A percentile compares a stretch with the other conserved stretches of the same genome.
These are phyloP conservation scores for Diachasmimorpha longicaudata DNA, from an alignment of 1,140 invertebrate genomes.

Conservation along the genomic window DNA sequence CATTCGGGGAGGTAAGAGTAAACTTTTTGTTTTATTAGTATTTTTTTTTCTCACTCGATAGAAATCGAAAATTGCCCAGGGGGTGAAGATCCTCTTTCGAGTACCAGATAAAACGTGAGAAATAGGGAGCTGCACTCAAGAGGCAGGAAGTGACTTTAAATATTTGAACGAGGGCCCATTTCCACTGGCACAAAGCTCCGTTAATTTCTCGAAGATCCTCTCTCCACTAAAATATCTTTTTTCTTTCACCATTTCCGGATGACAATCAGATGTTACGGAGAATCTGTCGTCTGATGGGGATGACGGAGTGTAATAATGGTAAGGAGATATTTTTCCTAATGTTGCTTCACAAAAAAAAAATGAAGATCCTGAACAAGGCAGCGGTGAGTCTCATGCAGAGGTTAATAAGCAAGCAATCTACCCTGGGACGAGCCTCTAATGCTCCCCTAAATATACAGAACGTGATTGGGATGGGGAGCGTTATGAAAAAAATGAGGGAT, in stretches of 20 bases:
- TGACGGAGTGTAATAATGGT: not conserved
- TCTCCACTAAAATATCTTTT: not conserved
- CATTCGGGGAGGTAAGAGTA: not conserved
- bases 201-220: conserved; percentile 3
- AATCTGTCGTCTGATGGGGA: not conserved
- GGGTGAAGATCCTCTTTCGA: not conserved
- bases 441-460: conserved; percentile 45
- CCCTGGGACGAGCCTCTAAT: conserved; percentile 36
- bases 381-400: conserved; percentile 29
- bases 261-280: not conserved
- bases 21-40: not conserved
- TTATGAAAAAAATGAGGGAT: conserved; percentile 26
- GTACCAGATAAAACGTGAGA: not conserved
- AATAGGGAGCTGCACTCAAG: not conserved
- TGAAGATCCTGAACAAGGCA: not conserved
- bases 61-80: not conserved
- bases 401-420: conserved; percentile 44
- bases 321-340: conserved; percentile 15
- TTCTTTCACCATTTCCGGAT: not conserved
- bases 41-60: not conserved
- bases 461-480: not conserved
- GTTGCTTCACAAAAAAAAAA: conserved; percentile 6
- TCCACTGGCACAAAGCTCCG: not conserved
- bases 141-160: conserved; percentile 54
- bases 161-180: conserved; percentile 43